Evolutionary conservation across 37 sponge, comb jelly and placozoan species (phyloP).

Genomic region (Beroe ovata): DNA sequence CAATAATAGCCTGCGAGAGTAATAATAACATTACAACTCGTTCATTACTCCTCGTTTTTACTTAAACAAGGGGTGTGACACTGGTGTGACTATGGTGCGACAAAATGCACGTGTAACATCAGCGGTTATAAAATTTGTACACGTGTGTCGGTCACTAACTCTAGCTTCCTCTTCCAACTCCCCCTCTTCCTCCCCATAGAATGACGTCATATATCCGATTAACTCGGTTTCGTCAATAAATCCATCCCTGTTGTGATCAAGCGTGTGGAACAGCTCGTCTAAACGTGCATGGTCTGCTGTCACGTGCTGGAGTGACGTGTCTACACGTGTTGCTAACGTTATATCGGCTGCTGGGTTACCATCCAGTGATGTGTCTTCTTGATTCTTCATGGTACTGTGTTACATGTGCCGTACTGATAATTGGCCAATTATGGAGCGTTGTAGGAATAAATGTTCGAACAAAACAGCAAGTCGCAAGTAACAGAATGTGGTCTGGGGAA

Average conservation of each 20-base stretch:
- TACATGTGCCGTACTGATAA: no score
- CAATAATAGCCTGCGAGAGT: conserved; percentile 7
- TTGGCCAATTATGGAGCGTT: no score
- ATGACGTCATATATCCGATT: neutral
- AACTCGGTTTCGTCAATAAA: conserved; percentile 16
- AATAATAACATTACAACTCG: neutral
- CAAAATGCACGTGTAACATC: neutral
- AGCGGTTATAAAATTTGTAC: neutral
- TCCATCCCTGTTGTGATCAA: conserved; percentile 28
- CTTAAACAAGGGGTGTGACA: no score
- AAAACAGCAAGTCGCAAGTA: no score
- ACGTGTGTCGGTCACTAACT: no score
- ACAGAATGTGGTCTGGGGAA: no score
- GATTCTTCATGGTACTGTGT: no score
- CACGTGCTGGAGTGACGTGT: neutral
- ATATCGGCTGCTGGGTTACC: no score
- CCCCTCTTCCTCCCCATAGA: neutral
- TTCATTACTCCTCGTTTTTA: neutral
- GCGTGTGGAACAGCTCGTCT: neutral
- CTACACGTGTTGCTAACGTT: no score
- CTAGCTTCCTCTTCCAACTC: neutral
- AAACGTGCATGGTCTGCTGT: neutral
- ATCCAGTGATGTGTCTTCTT: no score
- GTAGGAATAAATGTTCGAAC: no score
- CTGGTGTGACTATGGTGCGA: no score